Conservation (phyloP, 2,797 vertebrate genomes). For the Gila robusta region DNA sequence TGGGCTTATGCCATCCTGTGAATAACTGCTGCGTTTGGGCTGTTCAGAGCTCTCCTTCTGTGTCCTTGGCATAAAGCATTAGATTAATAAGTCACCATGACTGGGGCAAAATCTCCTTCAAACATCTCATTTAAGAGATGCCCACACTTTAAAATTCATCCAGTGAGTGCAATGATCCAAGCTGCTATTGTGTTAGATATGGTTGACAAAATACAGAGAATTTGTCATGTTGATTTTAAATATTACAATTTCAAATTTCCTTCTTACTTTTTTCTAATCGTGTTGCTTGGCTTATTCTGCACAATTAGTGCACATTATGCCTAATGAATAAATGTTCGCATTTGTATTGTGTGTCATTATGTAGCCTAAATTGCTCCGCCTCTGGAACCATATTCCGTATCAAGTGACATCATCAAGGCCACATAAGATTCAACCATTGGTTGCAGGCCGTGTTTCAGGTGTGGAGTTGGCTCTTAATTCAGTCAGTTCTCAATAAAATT, state of each 20-base stretch:
- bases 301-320: neutral
- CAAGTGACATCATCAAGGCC: neutral
- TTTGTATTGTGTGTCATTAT: neutral
- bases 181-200: neutral
- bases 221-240: too few relatives aligned
- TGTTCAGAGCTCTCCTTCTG: constrained; percentile 23
- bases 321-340: neutral
- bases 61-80: constrained; percentile 25
- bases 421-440: neutral
- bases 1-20: neutral
- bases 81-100: constrained; percentile 15
- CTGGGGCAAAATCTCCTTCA: constrained; percentile 9
- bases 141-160: neutral
- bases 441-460: neutral
- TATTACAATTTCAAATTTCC: too few relatives aligned
- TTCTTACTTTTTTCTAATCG: too few relatives aligned
- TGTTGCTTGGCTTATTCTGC: neutral
- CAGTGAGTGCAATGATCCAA: neutral
- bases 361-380: too few relatives aligned
- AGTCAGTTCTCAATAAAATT: neutral
- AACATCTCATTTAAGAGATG: constrained; percentile 14
- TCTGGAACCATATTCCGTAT: neutral
- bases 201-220: neutral
- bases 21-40: constrained; percentile 24
- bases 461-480: neutral